Evolutionary conservation across 1,140 invertebrate species (phyloP).

Genomic region (Tribolium madens): DNA sequence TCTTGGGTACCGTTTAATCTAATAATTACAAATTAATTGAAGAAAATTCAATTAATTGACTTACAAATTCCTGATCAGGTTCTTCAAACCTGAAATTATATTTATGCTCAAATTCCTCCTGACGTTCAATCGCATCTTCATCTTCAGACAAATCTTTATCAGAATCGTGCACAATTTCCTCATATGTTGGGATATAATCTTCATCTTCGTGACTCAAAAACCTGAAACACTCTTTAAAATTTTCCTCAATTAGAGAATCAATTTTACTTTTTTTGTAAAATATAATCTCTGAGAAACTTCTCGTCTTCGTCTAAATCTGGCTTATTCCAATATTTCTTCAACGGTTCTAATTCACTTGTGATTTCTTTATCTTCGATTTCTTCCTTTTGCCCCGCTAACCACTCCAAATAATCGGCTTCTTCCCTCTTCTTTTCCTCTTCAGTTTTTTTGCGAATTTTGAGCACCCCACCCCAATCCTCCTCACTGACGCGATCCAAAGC

Average conservation of each 20-base stretch:
- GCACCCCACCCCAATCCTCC: slow-evolving; percentile 69
- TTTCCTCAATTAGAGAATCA: slow-evolving; percentile 7
- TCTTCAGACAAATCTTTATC: slow-evolving; percentile 84
- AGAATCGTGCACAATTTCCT: slow-evolving; percentile 76
- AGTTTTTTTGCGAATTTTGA: slow-evolving; percentile 74
- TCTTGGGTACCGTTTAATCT: slow-evolving; percentile 91
- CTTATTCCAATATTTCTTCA: slow-evolving; percentile 89
- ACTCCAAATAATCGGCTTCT: slow-evolving; percentile 82
- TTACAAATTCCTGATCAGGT: slow-evolving; percentile 93
- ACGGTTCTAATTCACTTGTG: slow-evolving; percentile 74
- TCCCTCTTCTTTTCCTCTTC: slow-evolving; percentile 72
- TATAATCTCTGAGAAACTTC: slow-evolving; percentile 91
- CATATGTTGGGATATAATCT: slow-evolving; percentile 75
- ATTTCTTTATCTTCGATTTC: slow-evolving; percentile 75
- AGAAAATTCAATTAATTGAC: slow-evolving; percentile 62
- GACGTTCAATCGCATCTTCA: slow-evolving; percentile 82
- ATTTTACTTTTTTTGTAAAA: slow-evolving; percentile 87
- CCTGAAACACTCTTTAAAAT: slow-evolving; percentile 46
- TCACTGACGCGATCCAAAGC: slow-evolving; percentile 67
- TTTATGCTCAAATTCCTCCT: slow-evolving; percentile 94
- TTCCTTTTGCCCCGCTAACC: slow-evolving; percentile 82
- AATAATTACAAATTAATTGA: slow-evolving; percentile 46
- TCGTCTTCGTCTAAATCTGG: slow-evolving; percentile 86
- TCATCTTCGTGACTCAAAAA: slow-evolving; percentile 71
- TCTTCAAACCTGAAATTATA: slow-evolving; percentile 98